Evolutionary conservation across 2,888 invertebrate genomes (phyloP).

Genomic region (Dynastes maya): DNA sequence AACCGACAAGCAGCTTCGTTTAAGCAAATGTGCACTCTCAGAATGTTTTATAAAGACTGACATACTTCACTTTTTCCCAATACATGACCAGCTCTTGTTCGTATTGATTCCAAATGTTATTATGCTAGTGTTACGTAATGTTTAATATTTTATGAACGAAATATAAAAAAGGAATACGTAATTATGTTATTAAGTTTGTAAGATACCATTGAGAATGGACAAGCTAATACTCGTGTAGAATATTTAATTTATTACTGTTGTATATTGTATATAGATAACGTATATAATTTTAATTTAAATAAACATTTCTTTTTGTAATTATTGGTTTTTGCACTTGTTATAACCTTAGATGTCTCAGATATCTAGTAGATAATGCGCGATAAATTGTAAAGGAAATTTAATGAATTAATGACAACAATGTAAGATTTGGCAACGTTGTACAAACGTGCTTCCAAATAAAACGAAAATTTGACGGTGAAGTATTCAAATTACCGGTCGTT

Average conservation of each 20-base stretch:
- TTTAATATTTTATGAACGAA: conserved; percentile 21
- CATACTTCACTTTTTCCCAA: neutral
- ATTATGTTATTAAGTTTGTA: conserved; percentile 31
- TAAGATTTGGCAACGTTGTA: too few species aligned
- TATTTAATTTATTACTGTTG: conserved; percentile 40
- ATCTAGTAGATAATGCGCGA: too few species aligned
- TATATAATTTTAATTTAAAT: conserved; percentile 29
- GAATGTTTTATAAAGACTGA: conserved; percentile 23
- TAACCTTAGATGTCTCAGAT: neutral
- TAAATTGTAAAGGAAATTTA: too few species aligned
- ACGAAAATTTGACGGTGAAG: too few species aligned
- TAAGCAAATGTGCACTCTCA: conserved; percentile 59
- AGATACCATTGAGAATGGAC: conserved; percentile 23
- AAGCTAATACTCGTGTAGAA: conserved; percentile 44
- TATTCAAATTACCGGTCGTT: too few species aligned
- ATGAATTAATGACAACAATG: too few species aligned
- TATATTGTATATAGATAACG: conserved; percentile 31
- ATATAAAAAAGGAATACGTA: conserved; percentile 3
- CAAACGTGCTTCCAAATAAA: too few species aligned
- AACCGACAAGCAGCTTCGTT: conserved; percentile 79
- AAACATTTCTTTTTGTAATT: conserved; percentile 13
- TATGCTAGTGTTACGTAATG: neutral
- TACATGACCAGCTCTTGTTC: neutral
- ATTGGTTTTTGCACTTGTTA: neutral
- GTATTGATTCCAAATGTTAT: neutral